phyloP scores from a whole-genome alignment of 2,113 vertebrate genomes.

The Channa argus region DNA sequence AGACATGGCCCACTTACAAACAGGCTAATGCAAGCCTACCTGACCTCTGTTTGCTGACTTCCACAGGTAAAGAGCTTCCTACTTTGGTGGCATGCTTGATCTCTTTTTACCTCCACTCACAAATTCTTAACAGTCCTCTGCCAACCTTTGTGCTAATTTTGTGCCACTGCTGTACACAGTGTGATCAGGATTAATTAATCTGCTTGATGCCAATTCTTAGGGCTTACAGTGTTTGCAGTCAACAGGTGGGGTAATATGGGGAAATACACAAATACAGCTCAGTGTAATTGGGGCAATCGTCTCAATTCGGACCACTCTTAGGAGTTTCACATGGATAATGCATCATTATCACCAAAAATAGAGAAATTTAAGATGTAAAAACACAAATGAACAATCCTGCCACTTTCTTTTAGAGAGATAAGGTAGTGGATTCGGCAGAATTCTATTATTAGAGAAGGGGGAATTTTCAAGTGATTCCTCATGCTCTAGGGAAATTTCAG shows the following conservation, averaged over 20 bases:
- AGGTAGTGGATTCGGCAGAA: no score
- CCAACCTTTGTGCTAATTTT: slow-evolving; percentile 49
- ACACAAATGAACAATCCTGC: no score
- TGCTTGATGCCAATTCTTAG: slow-evolving; percentile 8
- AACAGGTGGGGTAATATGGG: neutral
- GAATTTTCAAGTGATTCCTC: no score
- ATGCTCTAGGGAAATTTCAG: no score
- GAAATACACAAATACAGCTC: slow-evolving; percentile 9
- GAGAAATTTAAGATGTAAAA: no score
- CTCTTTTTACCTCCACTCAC: slow-evolving; percentile 33
- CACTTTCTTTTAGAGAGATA: no score
- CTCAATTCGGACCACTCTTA: no score
- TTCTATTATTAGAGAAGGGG: no score
- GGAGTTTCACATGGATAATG: no score
- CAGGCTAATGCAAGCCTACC: slow-evolving; percentile 59
- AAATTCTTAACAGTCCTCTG: slow-evolving; percentile 47
- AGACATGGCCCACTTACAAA: slow-evolving; percentile 71
- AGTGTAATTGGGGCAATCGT: neutral
- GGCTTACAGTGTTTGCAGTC: neutral
- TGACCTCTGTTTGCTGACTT: slow-evolving; percentile 33
- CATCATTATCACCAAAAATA: no score
- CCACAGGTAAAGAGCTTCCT: slow-evolving; percentile 41
- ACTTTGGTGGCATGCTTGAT: slow-evolving; percentile 24
- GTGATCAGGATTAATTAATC: slow-evolving; percentile 20
- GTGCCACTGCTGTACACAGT: slow-evolving; percentile 1